Conservation (phyloP, 1,140 invertebrate species). For the Brachionus angularis region DNA sequence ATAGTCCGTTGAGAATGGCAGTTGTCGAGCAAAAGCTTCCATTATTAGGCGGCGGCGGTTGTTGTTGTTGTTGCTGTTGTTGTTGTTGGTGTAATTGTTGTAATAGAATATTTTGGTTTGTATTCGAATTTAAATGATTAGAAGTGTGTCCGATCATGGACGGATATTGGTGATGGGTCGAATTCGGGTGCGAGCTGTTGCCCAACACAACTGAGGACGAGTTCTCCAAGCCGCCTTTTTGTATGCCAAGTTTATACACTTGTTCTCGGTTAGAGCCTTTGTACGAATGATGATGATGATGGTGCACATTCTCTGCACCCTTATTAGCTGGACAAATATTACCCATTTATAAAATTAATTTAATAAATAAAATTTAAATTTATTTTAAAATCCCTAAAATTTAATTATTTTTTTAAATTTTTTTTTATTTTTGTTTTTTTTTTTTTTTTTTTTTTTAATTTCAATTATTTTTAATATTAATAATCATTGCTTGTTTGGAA, state of each 20-base stretch:
- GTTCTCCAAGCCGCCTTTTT: conserved; percentile 30
- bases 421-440: too few relatives aligned
- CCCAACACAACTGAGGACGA: background rate
- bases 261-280: conserved; percentile 33
- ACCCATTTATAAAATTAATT: too few relatives aligned
- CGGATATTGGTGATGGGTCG: conserved; percentile 6
- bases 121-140: background rate
- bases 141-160: background rate
- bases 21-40: conserved; percentile 18
- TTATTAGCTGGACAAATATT: conserved; percentile 43
- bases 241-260: conserved; percentile 8
- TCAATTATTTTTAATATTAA: too few relatives aligned
- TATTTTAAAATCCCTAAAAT: too few relatives aligned
- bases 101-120: background rate
- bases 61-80: conserved; percentile 8
- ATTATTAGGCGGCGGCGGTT: background rate
- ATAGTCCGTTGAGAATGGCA: conserved; percentile 29
- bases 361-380: too few relatives aligned
- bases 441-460: too few relatives aligned
- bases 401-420: too few relatives aligned
- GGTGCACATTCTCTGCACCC: background rate
- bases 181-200: too few relatives aligned
- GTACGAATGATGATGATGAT: conserved; percentile 1
- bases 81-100: conserved; percentile 5
- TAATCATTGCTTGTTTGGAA: too few relatives aligned